Conservation (phyloP, 1,140 invertebrate species). For the Camponotus vicinus region DNA sequence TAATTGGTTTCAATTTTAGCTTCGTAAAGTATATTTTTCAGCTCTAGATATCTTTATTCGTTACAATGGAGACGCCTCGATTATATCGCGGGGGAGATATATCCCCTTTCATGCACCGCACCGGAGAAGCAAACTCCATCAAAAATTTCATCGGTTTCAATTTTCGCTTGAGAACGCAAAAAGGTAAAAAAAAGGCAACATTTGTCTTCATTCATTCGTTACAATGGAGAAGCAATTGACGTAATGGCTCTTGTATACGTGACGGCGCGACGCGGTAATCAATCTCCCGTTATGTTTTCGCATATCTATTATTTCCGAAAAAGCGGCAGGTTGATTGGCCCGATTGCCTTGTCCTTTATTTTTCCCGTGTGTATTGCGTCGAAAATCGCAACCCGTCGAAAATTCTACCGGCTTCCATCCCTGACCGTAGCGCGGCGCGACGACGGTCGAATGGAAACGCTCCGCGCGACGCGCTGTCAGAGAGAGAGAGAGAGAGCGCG, state of each 20-base stretch:
- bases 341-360: background rate
- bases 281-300: constrained; percentile 2
- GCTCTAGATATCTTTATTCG: background rate
- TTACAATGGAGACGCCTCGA: background rate
- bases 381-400: background rate
- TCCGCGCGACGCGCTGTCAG: background rate
- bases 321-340: constrained; percentile 38
- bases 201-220: background rate
- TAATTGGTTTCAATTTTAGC: background rate
- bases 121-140: background rate
- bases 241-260: background rate
- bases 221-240: constrained; percentile 16
- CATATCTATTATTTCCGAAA: constrained; percentile 54
- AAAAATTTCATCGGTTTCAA: background rate
- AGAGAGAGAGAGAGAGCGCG: too few relatives aligned
- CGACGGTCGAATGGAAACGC: constrained; percentile 25
- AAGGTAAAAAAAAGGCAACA: too few relatives aligned
- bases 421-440: constrained; percentile 13
- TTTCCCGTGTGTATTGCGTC: constrained; percentile 32
- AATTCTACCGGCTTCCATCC: background rate
- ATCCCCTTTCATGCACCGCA: background rate
- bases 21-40: background rate
- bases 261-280: constrained; percentile 8
- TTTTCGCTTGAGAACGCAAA: background rate
- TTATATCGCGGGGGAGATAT: background rate